Conservation (phyloP, 2,888 invertebrate species). For the Danaus chrysippus region DNA sequence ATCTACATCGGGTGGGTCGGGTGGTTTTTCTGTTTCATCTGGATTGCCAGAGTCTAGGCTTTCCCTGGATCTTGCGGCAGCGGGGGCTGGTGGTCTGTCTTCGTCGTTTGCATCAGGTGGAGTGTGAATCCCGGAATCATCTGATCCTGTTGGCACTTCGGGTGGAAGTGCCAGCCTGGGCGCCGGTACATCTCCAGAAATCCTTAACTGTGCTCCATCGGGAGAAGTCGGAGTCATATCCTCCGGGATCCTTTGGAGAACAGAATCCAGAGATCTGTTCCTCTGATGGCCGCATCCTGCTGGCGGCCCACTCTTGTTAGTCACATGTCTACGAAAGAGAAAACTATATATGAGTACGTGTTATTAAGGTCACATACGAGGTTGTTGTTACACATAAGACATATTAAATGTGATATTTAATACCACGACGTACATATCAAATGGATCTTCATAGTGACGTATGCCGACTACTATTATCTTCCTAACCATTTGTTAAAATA, state of each 20-base stretch:
- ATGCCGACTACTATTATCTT: slow-evolving; percentile 72
- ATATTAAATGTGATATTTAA: background rate
- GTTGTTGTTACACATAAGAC: slow-evolving; percentile 6
- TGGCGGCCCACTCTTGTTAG: slow-evolving; percentile 67
- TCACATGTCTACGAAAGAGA: slow-evolving; percentile 69
- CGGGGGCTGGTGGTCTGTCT: slow-evolving; percentile 71
- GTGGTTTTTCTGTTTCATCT: slow-evolving; percentile 78
- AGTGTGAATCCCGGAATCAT: slow-evolving; percentile 86
- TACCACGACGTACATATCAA: slow-evolving; percentile 55
- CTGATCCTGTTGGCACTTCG: slow-evolving; percentile 82
- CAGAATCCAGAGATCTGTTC: slow-evolving; percentile 93
- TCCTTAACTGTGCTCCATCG: slow-evolving; percentile 64
- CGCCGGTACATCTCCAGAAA: slow-evolving; percentile 60
- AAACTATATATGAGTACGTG: slow-evolving; percentile 20
- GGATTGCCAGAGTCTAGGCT: slow-evolving; percentile 85
- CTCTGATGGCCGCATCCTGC: slow-evolving; percentile 87
- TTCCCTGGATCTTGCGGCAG: slow-evolving; percentile 83
- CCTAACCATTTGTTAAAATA: slow-evolving; percentile 63
- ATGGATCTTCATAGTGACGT: slow-evolving; percentile 71
- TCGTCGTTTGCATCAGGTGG: slow-evolving; percentile 69
- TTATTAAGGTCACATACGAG: slow-evolving; percentile 14
- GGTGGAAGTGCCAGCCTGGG: slow-evolving; percentile 79
- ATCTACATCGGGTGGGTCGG: slow-evolving; percentile 63
- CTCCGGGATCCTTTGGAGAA: slow-evolving; percentile 93
- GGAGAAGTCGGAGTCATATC: slow-evolving; percentile 81